Evolutionary conservation across 1,140 invertebrate genomes (phyloP).

Genomic region (Octopus sinensis): DNA sequence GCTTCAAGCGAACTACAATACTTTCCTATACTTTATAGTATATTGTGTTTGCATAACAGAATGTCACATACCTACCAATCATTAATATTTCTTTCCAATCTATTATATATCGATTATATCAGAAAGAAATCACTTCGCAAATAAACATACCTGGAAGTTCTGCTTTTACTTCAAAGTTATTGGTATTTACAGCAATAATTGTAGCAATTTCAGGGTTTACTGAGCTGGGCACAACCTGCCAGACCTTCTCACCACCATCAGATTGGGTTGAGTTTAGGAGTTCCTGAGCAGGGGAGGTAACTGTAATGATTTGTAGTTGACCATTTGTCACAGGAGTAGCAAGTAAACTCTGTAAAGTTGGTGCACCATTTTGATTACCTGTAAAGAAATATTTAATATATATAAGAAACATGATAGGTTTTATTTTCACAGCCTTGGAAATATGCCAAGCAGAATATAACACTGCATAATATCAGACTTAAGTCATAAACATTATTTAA

Average conservation of each 20-base stretch:
- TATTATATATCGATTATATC: not conserved
- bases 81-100: not conserved
- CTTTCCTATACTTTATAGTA: too few species aligned
- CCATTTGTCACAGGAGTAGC: constrained; percentile 39
- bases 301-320: constrained; percentile 48
- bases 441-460: too few species aligned
- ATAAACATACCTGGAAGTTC: constrained; percentile 7
- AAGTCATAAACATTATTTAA: too few species aligned
- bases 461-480: too few species aligned
- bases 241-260: constrained; percentile 33
- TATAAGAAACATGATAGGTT: too few species aligned
- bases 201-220: constrained; percentile 38
- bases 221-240: constrained; percentile 37
- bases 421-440: too few species aligned
- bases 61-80: too few species aligned
- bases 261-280: constrained; percentile 28
- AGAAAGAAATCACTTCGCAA: not conserved
- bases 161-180: constrained; percentile 26
- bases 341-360: constrained; percentile 45
- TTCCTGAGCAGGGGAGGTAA: constrained; percentile 33
- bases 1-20: too few species aligned
- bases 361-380: constrained; percentile 28
- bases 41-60: too few species aligned
- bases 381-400: constrained; percentile 14
- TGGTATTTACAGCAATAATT: constrained; percentile 39